Evolutionary conservation across 1,140 invertebrate genomes (phyloP).

Genomic region (Ceratosolen fusciceps): DNA sequence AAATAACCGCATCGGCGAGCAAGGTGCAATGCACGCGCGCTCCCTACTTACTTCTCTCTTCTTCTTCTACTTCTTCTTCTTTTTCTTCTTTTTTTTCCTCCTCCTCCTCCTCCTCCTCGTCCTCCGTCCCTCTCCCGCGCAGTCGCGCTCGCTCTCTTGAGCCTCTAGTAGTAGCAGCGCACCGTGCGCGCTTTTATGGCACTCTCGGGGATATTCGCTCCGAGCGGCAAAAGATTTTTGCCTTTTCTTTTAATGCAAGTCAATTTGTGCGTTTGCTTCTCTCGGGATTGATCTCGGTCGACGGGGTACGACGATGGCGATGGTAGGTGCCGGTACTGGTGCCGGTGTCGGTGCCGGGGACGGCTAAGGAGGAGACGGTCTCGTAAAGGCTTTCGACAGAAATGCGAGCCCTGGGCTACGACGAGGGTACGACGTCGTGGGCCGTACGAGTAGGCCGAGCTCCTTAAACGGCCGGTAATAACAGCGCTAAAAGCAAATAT

Average conservation of each 20-base stretch:
- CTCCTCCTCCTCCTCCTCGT: too few relatives aligned
- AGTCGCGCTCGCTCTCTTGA: constrained; percentile 13
- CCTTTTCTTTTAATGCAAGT: not conserved
- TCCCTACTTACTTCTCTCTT: constrained; percentile 27
- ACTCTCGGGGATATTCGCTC: not conserved
- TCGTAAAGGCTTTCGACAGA: not conserved
- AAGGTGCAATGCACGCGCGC: constrained; percentile 46
- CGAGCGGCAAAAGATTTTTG: not conserved
- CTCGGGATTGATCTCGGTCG: not conserved
- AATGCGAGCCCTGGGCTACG: not conserved
- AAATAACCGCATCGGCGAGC: constrained; percentile 39
- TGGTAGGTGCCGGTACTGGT: too few relatives aligned
- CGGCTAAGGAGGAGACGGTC: too few relatives aligned
- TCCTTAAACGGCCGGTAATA: not conserved
- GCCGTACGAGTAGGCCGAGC: not conserved
- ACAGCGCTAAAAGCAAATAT: not conserved
- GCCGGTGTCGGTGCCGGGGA: too few relatives aligned
- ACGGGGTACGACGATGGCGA: too few relatives aligned
- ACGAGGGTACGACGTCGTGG: not conserved
- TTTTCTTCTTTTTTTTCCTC: too few relatives aligned
- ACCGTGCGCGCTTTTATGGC: constrained; percentile 19
- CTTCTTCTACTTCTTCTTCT: too few relatives aligned
- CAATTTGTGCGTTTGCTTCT: not conserved
- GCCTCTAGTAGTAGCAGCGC: not conserved
- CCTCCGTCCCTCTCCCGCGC: too few relatives aligned